Conservation (phyloP, 2,797 vertebrate species). For the Micrastur ruficollis region DNA sequence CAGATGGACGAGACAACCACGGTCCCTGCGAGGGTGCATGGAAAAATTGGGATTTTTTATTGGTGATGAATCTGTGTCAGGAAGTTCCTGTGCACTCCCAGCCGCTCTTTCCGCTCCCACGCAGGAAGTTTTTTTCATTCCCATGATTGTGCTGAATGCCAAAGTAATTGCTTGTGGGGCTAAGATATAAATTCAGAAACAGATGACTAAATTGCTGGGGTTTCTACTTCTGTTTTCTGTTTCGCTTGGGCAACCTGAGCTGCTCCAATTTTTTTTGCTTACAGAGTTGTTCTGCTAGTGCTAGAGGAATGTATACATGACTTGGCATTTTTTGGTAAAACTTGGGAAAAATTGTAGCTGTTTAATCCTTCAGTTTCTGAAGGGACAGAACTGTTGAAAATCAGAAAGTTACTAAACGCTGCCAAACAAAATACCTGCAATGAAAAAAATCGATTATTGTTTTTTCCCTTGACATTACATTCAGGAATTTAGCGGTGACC, state of each 20-base stretch:
- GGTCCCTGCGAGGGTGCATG: background rate
- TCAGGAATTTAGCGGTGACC: background rate
- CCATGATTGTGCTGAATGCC: background rate
- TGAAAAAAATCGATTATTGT: background rate
- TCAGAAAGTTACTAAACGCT: background rate
- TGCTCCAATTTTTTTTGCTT: background rate
- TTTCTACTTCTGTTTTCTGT: background rate
- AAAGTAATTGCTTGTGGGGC: background rate
- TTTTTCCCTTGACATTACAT: background rate
- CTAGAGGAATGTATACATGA: slow-evolving; percentile 19
- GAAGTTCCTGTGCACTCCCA: background rate
- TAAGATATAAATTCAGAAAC: background rate
- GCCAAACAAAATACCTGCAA: background rate
- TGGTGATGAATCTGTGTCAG: background rate
- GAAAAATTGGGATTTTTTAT: background rate
- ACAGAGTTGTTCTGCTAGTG: background rate
- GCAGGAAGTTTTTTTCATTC: background rate
- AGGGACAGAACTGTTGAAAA: background rate
- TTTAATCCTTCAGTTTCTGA: background rate
- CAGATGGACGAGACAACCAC: background rate
- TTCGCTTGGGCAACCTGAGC: background rate
- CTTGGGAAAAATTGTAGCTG: background rate
- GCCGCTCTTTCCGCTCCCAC: background rate
- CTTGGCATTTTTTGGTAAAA: background rate
- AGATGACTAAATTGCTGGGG: background rate